phyloP scores from a whole-genome alignment of 2,113 vertebrate species.

The Pleuronectes platessa region DNA sequence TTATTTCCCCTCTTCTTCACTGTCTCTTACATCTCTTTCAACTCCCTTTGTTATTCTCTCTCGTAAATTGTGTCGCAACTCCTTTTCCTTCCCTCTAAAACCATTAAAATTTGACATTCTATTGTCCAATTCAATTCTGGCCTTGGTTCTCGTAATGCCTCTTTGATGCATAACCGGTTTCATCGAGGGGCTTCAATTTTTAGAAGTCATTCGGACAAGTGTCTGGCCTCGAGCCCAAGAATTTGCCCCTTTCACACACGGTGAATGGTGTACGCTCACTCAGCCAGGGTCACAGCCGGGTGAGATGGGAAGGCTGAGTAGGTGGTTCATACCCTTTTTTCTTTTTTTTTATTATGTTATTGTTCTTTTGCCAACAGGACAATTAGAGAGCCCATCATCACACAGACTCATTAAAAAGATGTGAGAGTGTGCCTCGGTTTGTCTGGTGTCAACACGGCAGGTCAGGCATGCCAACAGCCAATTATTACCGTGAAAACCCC shows the following conservation, averaged over 20 bases:
- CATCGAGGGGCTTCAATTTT: slow-evolving; percentile 45
- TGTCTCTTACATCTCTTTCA: neutral
- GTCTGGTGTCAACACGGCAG: slow-evolving; percentile 54
- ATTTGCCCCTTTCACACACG: slow-evolving; percentile 22
- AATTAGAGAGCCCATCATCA: slow-evolving; percentile 58
- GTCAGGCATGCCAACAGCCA: slow-evolving; percentile 52
- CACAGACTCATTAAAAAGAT: slow-evolving; percentile 61
- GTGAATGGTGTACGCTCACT: slow-evolving; percentile 28
- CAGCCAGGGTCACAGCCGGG: slow-evolving; percentile 54
- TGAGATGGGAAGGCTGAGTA: slow-evolving; percentile 37
- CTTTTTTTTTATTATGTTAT: slow-evolving; percentile 17
- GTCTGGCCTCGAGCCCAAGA: slow-evolving; percentile 55
- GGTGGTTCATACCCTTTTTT: slow-evolving; percentile 25
- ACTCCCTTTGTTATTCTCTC: neutral
- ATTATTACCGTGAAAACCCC: slow-evolving; percentile 64
- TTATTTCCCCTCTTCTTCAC: slow-evolving; percentile 4
- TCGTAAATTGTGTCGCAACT: neutral
- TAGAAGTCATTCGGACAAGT: slow-evolving; percentile 51
- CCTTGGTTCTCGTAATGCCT: slow-evolving; percentile 33
- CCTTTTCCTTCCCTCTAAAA: slow-evolving; percentile 5
- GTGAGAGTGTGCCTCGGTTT: slow-evolving; percentile 26
- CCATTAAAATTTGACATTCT: slow-evolving; percentile 31
- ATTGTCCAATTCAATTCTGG: slow-evolving; percentile 34
- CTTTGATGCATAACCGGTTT: slow-evolving; percentile 59
- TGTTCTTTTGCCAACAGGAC: slow-evolving; percentile 57